Conservation (phyloP, 1,140 invertebrate genomes). For the Hermetia illucens region DNA sequence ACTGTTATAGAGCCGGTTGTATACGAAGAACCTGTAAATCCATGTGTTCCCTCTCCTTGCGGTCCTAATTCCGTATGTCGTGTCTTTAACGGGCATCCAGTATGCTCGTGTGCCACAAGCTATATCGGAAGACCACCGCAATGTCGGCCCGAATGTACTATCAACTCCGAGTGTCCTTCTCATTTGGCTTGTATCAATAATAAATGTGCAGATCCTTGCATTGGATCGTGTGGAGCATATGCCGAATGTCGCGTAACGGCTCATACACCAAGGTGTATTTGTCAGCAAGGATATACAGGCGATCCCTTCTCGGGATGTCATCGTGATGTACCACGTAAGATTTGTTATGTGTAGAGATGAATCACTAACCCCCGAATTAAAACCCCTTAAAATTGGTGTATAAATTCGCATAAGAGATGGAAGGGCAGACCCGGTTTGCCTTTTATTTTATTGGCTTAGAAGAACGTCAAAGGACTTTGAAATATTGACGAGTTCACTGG, state of each 20-base stretch:
- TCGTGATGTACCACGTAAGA: conserved; percentile 35
- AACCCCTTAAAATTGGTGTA: too few relatives aligned
- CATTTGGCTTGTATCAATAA: conserved; percentile 50
- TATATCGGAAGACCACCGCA: conserved; percentile 55
- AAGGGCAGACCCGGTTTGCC: too few relatives aligned
- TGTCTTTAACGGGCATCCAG: conserved; percentile 37
- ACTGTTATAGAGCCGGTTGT: too few relatives aligned
- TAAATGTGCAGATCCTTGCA: conserved; percentile 55
- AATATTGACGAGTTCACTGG: too few relatives aligned
- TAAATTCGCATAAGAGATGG: too few relatives aligned
- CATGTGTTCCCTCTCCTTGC: conserved; percentile 49
- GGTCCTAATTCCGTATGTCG: conserved; percentile 50
- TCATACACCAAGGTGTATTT: conserved; percentile 53
- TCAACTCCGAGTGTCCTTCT: conserved; percentile 51
- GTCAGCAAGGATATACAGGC: conserved; percentile 49
- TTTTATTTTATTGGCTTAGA: too few relatives aligned
- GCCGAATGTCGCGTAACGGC: conserved; percentile 53
- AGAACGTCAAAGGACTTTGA: too few relatives aligned
- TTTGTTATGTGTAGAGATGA: too few relatives aligned
- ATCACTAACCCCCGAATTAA: too few relatives aligned
- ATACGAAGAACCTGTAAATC: conserved; percentile 27
- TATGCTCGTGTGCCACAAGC: conserved; percentile 49
- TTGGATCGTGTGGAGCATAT: conserved; percentile 52
- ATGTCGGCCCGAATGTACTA: conserved; percentile 57
- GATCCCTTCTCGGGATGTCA: conserved; percentile 59